phyloP scores from a whole-genome alignment of 2,797 vertebrate genomes.

The Channallabes apus region DNA sequence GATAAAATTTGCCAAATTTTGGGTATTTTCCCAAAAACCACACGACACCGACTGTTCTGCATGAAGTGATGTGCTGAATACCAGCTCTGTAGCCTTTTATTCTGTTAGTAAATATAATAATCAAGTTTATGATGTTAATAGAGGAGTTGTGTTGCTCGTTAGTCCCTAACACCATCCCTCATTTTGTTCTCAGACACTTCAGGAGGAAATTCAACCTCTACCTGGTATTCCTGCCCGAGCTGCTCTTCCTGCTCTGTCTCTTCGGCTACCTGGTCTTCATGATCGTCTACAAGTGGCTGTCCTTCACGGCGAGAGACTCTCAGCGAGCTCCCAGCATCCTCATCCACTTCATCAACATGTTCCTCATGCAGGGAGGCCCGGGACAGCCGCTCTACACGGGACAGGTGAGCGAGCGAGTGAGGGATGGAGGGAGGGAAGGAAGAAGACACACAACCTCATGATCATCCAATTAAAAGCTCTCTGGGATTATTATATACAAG shows the following conservation, averaged over 20 bases:
- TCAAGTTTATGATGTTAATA: not conserved
- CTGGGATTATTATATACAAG: too few relatives aligned
- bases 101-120: not conserved
- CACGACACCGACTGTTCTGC: not conserved
- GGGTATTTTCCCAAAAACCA: not conserved
- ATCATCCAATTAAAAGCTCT: not conserved
- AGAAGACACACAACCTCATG: too few relatives aligned
- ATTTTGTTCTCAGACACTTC: slow-evolving; percentile 79
- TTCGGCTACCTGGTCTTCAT: slow-evolving; percentile 97
- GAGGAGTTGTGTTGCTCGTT: not conserved
- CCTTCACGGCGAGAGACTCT: slow-evolving; percentile 76
- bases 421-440: not conserved
- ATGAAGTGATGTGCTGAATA: too few relatives aligned
- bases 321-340: slow-evolving; percentile 88
- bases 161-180: not conserved
- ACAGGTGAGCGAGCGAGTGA: slow-evolving; percentile 75
- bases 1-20: too few relatives aligned
- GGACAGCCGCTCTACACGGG: slow-evolving; percentile 76
- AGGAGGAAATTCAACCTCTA: slow-evolving; percentile 85
- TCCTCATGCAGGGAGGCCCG: slow-evolving; percentile 79
- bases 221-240: slow-evolving; percentile 90
- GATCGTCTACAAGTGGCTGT: slow-evolving; percentile 94
- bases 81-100: not conserved
- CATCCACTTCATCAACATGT: slow-evolving; percentile 98
- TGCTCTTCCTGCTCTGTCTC: slow-evolving; percentile 90